phyloP scores from a whole-genome alignment of 2,888 invertebrate genomes.

The Suillia variegata region DNA sequence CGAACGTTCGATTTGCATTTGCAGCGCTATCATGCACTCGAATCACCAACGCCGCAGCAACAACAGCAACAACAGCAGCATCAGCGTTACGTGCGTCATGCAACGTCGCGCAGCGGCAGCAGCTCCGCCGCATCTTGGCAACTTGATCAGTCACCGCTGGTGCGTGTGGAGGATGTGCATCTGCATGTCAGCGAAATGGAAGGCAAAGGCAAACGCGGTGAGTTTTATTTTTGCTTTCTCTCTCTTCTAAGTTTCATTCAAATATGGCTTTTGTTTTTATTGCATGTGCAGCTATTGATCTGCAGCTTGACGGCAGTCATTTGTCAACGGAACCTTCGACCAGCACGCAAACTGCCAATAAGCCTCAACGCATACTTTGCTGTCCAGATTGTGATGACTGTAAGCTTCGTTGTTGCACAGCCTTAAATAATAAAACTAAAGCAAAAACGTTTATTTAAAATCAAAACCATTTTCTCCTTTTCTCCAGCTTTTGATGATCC shows the following conservation, averaged over 20 bases:
- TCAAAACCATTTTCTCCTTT: background rate
- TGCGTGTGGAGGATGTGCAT: slow-evolving; percentile 47
- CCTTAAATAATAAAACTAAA: no score
- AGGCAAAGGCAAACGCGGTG: slow-evolving; percentile 20
- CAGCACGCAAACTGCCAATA: slow-evolving; percentile 10
- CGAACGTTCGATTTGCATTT: slow-evolving; percentile 49
- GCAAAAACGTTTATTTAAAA: background rate
- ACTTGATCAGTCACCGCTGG: slow-evolving; percentile 22
- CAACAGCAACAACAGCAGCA: slow-evolving; percentile 15
- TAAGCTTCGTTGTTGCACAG: no score
- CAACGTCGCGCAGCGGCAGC: background rate
- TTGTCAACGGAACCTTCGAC: slow-evolving; percentile 1
- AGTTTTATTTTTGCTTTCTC: slow-evolving; percentile 14
- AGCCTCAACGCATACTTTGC: slow-evolving; percentile 44
- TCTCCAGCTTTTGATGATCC: slow-evolving; percentile 15
- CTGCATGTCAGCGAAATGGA: slow-evolving; percentile 36
- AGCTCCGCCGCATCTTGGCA: slow-evolving; percentile 16
- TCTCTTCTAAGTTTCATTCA: background rate
- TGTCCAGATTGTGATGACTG: slow-evolving; percentile 55
- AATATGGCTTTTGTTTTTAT: background rate
- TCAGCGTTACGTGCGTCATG: slow-evolving; percentile 3
- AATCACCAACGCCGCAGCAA: background rate
- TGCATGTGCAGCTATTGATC: slow-evolving; percentile 35
- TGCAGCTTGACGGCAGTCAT: slow-evolving; percentile 28
- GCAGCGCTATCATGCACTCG: slow-evolving; percentile 46